These are phyloP conservation scores for Ceratosolen solmsi DNA, from an alignment of 1,140 invertebrate genomes.

Conservation along the genomic window DNA sequence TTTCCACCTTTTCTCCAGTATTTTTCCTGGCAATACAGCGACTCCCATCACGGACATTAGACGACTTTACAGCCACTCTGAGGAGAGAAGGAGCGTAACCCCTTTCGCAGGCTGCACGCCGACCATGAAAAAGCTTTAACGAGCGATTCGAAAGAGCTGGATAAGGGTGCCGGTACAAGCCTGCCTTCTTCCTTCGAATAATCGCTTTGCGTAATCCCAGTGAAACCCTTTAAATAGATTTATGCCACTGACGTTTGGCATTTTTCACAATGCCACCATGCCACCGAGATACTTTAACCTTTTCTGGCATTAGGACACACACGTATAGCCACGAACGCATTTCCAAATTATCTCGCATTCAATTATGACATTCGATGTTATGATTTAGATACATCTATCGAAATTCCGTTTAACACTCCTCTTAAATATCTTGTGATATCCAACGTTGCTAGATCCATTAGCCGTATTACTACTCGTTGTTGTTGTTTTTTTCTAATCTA, in stretches of 20 bases:
- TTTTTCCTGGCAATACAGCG: constrained; percentile 36
- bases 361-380: too few species aligned
- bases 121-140: constrained; percentile 41
- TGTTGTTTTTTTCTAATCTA: too few species aligned
- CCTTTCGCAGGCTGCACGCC: constrained; percentile 10
- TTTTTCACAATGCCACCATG: background rate
- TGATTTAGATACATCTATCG: too few species aligned
- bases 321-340: background rate
- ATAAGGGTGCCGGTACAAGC: background rate
- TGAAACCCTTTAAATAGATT: background rate
- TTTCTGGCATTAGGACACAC: background rate
- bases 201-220: constrained; percentile 7
- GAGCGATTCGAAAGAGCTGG: constrained; percentile 30
- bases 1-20: constrained; percentile 48
- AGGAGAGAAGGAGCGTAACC: constrained; percentile 5
- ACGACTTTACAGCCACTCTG: constrained; percentile 28
- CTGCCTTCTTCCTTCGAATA: background rate
- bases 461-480: too few species aligned
- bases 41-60: background rate
- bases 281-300: background rate
- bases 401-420: too few species aligned
- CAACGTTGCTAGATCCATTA: too few species aligned
- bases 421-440: too few species aligned
- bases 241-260: background rate
- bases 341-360: too few species aligned